Conservation (phyloP, 1,140 invertebrate species). For the Drosophila repletoides region DNA sequence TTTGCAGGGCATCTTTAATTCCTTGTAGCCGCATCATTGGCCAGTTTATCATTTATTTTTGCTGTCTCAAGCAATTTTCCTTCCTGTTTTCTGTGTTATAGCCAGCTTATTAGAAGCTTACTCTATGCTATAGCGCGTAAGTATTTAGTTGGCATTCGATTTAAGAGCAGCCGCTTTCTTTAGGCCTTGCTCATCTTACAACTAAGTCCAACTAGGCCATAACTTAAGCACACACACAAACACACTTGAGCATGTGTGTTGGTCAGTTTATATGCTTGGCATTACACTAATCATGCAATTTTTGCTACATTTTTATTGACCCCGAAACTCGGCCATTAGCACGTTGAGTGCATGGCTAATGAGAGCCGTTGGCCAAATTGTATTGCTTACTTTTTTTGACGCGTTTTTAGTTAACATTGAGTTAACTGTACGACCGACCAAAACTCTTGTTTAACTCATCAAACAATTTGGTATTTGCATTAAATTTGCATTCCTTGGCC, state of each 20-base stretch:
- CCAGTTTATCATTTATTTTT: slow-evolving; percentile 30
- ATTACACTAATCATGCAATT: slow-evolving; percentile 73
- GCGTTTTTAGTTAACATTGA: slow-evolving; percentile 25
- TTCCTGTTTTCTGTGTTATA: slow-evolving; percentile 11
- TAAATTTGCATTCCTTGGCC: slow-evolving; percentile 60
- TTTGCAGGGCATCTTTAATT: background rate
- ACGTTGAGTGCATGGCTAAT: slow-evolving; percentile 66
- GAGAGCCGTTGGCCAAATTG: slow-evolving; percentile 27
- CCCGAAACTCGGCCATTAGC: slow-evolving; percentile 57
- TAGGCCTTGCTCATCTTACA: slow-evolving; percentile 11
- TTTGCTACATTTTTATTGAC: slow-evolving; percentile 60
- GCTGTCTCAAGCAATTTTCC: slow-evolving; percentile 60
- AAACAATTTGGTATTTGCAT: slow-evolving; percentile 31
- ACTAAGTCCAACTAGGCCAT: slow-evolving; percentile 35
- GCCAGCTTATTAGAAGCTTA: slow-evolving; percentile 34
- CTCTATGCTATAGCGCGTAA: slow-evolving; percentile 13
- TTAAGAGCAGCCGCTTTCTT: slow-evolving; percentile 31
- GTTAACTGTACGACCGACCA: slow-evolving; percentile 22
- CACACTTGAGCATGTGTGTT: slow-evolving; percentile 19
- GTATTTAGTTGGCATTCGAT: slow-evolving; percentile 52
- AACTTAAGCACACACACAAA: slow-evolving; percentile 3
- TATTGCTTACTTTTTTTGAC: background rate
- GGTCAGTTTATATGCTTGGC: slow-evolving; percentile 49
- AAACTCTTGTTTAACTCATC: slow-evolving; percentile 31
- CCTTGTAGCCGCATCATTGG: background rate